phyloP scores from a whole-genome alignment of 2,113 vertebrate genomes.

The Barnardius zonarius region DNA sequence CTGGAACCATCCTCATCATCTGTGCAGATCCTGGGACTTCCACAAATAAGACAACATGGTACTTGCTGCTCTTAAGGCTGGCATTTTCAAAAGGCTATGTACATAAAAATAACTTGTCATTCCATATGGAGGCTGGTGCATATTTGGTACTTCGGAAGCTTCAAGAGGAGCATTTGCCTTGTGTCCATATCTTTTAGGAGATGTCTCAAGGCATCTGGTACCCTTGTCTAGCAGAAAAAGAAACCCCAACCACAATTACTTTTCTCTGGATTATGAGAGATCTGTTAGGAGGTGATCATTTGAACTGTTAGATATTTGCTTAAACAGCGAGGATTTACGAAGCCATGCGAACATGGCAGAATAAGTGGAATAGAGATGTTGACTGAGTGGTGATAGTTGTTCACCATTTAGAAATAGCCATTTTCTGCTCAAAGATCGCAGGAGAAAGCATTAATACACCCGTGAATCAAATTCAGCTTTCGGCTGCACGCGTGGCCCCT shows the following conservation, averaged over 20 bases:
- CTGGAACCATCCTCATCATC: neutral
- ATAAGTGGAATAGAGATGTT: neutral
- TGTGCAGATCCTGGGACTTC: neutral
- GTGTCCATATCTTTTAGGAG: neutral
- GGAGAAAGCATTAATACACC: neutral
- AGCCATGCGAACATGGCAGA: neutral
- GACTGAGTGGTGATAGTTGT: neutral
- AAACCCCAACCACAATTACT: neutral
- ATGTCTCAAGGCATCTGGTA: neutral
- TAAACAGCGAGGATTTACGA: neutral
- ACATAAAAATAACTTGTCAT: neutral
- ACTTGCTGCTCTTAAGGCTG: neutral
- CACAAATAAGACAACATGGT: neutral
- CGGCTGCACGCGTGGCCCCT: neutral
- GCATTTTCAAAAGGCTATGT: neutral
- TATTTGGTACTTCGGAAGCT: neutral
- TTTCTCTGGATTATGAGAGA: neutral
- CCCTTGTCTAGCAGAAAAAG: neutral
- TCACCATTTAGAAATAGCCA: neutral
- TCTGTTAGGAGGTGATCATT: neutral
- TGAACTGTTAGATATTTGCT: neutral
- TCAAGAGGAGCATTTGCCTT: neutral
- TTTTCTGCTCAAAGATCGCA: neutral
- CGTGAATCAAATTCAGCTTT: neutral
- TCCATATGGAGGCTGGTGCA: neutral